Percentiles rank a stretch among this genome's conserved stretches.
Evolutionary conservation across 2,888 invertebrate genomes (phyloP).

Genomic region (Gastracanthus pulcherrimus): DNA sequence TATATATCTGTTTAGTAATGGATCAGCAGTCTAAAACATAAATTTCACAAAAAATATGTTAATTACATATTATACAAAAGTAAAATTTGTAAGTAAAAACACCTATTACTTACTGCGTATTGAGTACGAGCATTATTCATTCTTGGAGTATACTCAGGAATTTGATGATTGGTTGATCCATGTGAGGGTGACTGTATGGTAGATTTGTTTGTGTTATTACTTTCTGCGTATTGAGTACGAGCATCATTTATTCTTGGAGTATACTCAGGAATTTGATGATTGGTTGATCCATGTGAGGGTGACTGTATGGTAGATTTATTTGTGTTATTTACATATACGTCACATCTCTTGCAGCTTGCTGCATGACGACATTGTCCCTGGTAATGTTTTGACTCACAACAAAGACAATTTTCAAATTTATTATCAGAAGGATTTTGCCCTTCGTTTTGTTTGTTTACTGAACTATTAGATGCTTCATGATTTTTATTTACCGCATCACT

Average conservation of each 20-base stretch:
- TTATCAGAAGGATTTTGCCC: background rate
- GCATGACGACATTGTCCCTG: constrained; percentile 3
- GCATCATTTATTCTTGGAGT: background rate
- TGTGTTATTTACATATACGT: constrained; percentile 17
- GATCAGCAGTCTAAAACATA: background rate
- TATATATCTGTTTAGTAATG: background rate
- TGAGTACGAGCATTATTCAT: too few relatives aligned
- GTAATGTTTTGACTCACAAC: constrained; percentile 3
- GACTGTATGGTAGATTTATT: too few relatives aligned
- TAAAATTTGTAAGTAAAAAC: too few relatives aligned
- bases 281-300: too few relatives aligned
- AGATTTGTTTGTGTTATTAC: too few relatives aligned
- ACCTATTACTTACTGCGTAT: too few relatives aligned
- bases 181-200: too few relatives aligned
- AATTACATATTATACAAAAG: background rate
- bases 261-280: background rate
- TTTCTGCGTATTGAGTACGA: too few relatives aligned
- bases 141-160: background rate
- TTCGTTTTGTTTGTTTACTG: background rate
- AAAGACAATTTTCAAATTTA: constrained; percentile 2
- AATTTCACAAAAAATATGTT: background rate
- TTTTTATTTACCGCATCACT: background rate
- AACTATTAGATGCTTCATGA: background rate
- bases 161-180: background rate
- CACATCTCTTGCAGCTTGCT: background rate